A percentile compares a stretch with the other conserved stretches of the same genome.
These are phyloP conservation scores for Sisor rabdophorus DNA, from an alignment of 2,113 vertebrate species.

Conservation along the genomic window DNA sequence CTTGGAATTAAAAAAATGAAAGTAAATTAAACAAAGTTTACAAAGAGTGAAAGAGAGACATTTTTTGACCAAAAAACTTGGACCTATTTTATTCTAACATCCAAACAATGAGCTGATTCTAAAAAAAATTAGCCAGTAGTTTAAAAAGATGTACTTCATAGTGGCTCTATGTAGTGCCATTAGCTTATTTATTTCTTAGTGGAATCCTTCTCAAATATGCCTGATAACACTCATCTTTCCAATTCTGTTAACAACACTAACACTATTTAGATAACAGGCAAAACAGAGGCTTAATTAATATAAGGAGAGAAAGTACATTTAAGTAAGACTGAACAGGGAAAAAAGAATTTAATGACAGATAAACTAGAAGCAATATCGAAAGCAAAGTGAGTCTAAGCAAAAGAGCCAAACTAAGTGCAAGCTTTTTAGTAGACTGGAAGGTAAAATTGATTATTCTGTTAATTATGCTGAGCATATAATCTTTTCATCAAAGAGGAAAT, in stretches of 20 bases:
- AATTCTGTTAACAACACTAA: background rate
- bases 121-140: background rate
- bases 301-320: background rate
- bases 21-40: background rate
- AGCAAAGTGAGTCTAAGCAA: conserved; percentile 6
- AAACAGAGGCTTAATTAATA: conserved; percentile 8
- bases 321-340: background rate
- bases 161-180: background rate
- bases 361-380: background rate
- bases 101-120: background rate
- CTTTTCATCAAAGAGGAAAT: conserved; percentile 6
- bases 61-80: background rate
- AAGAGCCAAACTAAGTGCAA: background rate
- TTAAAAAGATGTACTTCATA: background rate
- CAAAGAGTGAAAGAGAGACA: background rate
- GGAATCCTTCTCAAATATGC: background rate
- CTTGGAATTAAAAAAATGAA: background rate
- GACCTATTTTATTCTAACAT: background rate
- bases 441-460: background rate
- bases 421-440: background rate
- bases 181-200: background rate
- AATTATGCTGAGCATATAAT: conserved; percentile 7
- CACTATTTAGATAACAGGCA: background rate
- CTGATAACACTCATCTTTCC: background rate
- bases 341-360: background rate